Percentiles rank a stretch among this genome's conserved stretches.
Conservation (phyloP, 2,888 invertebrate species). For the Volucella inflata region DNA sequence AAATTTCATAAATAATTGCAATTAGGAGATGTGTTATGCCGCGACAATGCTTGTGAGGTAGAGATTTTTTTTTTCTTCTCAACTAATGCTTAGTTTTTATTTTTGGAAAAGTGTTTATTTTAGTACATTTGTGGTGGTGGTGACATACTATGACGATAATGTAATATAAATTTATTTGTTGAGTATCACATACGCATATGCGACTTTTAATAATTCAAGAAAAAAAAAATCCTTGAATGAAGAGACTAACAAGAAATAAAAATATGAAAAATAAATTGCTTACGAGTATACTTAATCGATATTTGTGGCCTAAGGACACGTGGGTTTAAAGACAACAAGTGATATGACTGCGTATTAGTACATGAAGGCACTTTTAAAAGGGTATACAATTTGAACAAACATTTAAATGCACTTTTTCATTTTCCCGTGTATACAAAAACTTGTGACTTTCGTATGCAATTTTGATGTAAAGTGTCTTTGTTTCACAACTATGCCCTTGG, state of each 20-base stretch:
- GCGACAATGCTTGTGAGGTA: conserved; percentile 19
- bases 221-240: conserved; percentile 13
- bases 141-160: conserved; percentile 36
- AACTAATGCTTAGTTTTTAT: conserved; percentile 67
- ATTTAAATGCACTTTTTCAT: background rate
- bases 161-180: conserved; percentile 40
- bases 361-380: background rate
- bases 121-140: conserved; percentile 36
- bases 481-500: too few species aligned
- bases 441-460: too few species aligned
- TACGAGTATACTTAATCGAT: background rate
- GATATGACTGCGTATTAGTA: background rate
- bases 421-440: too few species aligned
- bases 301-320: background rate
- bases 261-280: background rate
- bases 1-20: conserved; percentile 61
- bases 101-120: conserved; percentile 68
- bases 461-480: too few species aligned
- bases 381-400: background rate
- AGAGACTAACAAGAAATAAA: background rate
- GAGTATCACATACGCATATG: conserved; percentile 19
- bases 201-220: background rate
- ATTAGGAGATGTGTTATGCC: conserved; percentile 40
- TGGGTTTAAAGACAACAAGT: conserved; percentile 6
- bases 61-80: conserved; percentile 37